Evolutionary conservation across 2,797 vertebrate genomes (phyloP), one percentile per base, ranked within the genome.

Genomic region (Manis javanica): DNA sequence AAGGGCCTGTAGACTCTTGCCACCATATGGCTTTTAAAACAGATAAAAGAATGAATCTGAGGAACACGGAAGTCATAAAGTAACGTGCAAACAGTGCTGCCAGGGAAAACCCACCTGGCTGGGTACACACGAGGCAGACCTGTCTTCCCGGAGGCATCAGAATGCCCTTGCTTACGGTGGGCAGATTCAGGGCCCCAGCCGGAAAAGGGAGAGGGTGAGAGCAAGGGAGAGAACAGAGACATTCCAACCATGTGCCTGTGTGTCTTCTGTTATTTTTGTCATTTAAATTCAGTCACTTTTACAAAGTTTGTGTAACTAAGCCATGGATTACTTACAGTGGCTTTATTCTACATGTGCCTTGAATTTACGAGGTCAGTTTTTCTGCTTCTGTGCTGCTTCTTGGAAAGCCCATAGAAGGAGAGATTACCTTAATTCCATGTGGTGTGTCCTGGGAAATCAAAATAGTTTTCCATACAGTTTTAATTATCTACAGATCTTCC

Each of bases 1-100:
- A 87, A 66, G 37, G 42, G 9, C 6, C 55, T 3, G 0, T 39
- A 53, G 82, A 39, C 95, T 89, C 15, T 57, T 87, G 46, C 63
- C n/a, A 42, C 90, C 14, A 2, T 46, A 61, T 72, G 55, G 31
- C 9, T 95, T 97, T 96, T 37, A 86, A 92, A 96, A 90, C 21
- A 87, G 9, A 39, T 18, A 83, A 71, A 66, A 66, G 0, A 4
- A 51, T 15, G 46, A 95, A 81, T 81, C 63, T 86, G 24, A 83
- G 86, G 59, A 93, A 95, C 23, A 31, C 29, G 10, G 15, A 29
- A 19, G 37, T 86, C 69, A 63, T 7, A 12, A 75, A 34, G 34
- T 57, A 97, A 72, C 21, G 87, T 0, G 0, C 64, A 87, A 61
- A 46, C 18, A 26, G 18, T 13, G n/a, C 3, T 26, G 49, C 0